Evolutionary conservation across 2,113 vertebrate species (phyloP).

Genomic region (Pygoscelis adeliae): DNA sequence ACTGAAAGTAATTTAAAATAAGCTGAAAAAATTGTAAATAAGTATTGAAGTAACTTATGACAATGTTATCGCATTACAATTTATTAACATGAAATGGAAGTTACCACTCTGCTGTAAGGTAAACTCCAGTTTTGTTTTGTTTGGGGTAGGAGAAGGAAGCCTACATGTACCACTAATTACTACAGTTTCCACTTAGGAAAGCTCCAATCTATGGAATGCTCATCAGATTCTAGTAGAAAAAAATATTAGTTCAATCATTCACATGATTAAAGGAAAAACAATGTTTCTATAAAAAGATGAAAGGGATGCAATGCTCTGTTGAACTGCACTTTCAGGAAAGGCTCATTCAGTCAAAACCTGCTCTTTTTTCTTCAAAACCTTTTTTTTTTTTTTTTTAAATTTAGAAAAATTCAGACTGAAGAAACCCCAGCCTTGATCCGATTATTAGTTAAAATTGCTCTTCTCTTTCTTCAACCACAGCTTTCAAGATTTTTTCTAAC

Average conservation of each 20-base stretch:
- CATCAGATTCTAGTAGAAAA: conserved; percentile 1
- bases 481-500: neutral
- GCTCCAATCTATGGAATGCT: neutral
- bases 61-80: neutral
- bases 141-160: neutral
- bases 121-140: neutral
- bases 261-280: conserved; percentile 26
- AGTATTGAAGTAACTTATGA: neutral
- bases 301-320: neutral
- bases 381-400: neutral
- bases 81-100: conserved; percentile 8
- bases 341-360: neutral
- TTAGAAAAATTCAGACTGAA: neutral
- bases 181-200: conserved; percentile 9
- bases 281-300: neutral
- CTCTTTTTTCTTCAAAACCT: neutral
- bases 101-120: neutral
- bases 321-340: neutral
- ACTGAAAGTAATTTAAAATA: neutral
- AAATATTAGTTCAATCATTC: neutral
- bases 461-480: neutral
- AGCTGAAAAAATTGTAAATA: neutral
- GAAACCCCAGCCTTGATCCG: neutral
- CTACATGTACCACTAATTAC: neutral
- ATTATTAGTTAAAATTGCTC: neutral